Evolutionary conservation across 2,113 vertebrate species (phyloP).

Genomic region (Tupaia chinensis): DNA sequence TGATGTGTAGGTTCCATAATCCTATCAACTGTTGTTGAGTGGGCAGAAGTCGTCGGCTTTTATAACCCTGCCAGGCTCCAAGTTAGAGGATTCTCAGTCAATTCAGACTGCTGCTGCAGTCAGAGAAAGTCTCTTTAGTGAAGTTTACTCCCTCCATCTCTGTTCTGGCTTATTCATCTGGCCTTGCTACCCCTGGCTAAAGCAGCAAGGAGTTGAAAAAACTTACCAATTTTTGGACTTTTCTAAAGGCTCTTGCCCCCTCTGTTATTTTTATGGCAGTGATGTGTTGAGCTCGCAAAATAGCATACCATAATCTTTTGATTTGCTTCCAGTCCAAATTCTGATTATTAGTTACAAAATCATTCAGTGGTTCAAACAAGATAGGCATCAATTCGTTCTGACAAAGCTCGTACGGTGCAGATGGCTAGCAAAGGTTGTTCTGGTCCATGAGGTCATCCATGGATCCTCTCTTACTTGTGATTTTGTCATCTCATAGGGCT

Average conservation of each 20-base stretch:
- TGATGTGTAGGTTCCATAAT: background rate
- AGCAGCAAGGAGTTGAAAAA: background rate
- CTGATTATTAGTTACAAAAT: background rate
- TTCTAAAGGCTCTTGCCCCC: background rate
- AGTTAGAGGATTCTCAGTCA: background rate
- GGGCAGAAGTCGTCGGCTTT: constrained; percentile 11
- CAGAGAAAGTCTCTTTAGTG: background rate
- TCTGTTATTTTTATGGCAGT: background rate
- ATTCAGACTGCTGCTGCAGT: background rate
- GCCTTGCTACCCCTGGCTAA: background rate
- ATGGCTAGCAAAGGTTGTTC: background rate
- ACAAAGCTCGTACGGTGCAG: background rate
- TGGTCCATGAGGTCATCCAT: background rate
- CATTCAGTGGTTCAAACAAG: background rate
- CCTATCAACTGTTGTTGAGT: background rate
- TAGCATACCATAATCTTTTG: background rate
- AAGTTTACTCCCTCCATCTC: background rate
- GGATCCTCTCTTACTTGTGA: background rate
- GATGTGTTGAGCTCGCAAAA: background rate
- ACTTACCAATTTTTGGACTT: background rate
- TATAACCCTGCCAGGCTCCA: background rate
- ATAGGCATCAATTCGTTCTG: background rate
- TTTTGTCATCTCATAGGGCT: background rate
- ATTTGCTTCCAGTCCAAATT: background rate
- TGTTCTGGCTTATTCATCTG: background rate